phyloP scores from a whole-genome alignment of 92 coral and sea anemone genomes.

The Anthopleura xanthogrammica region DNA sequence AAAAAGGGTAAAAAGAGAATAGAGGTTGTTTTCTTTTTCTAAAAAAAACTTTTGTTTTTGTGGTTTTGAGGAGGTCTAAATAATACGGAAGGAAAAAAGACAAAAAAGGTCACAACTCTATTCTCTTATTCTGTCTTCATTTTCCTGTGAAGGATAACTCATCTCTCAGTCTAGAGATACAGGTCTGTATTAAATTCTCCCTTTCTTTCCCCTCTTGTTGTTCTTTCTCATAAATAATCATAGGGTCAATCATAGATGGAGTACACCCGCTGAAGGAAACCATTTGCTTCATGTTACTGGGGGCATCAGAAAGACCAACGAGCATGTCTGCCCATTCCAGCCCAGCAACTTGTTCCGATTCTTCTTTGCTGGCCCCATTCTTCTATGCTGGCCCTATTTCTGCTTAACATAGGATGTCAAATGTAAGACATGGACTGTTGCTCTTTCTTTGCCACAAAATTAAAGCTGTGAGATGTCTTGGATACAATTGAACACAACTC shows the following conservation, averaged over 20 bases:
- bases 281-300: conserved; percentile 55
- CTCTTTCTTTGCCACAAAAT: neutral
- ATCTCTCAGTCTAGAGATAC: conserved; percentile 19
- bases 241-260: conserved; percentile 88
- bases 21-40: conserved; percentile 1
- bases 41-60: neutral
- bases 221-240: conserved; percentile 81
- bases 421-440: conserved; percentile 34
- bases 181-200: conserved; percentile 58
- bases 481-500: neutral
- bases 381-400: conserved; percentile 77
- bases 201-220: conserved; percentile 89
- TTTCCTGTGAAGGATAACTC: conserved; percentile 32
- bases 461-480: neutral
- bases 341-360: conserved; percentile 22
- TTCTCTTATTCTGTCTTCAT: conserved; percentile 7
- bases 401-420: conserved; percentile 43
- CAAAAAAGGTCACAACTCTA: neutral
- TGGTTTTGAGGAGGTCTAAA: too few species aligned
- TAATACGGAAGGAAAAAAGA: too few species aligned
- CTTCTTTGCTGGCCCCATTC: conserved; percentile 66
- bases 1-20: neutral
- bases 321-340: conserved; percentile 73
- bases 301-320: conserved; percentile 70
- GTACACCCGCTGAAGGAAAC: conserved; percentile 89